Conservation (phyloP, 2,113 vertebrate genomes). For the Solea solea region DNA sequence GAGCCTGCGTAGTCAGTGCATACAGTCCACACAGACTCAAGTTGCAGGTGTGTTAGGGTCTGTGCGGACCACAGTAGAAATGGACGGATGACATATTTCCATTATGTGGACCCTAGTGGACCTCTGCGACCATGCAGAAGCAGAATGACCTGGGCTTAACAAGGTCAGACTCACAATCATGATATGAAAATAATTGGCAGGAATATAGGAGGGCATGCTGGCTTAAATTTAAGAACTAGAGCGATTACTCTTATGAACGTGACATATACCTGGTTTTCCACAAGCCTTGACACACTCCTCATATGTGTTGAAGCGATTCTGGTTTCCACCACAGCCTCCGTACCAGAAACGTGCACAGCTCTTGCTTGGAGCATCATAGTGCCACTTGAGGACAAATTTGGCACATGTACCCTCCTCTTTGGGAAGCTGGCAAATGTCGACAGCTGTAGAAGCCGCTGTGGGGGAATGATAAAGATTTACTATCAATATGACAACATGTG, state of each 20-base stretch:
- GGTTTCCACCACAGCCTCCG: conserved; percentile 90
- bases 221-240: too few relatives aligned
- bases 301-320: conserved; percentile 89
- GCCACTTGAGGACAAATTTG: conserved; percentile 88
- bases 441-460: conserved; percentile 42
- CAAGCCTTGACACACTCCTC: conserved; percentile 89
- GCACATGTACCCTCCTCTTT: conserved; percentile 88
- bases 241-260: neutral
- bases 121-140: too few relatives aligned
- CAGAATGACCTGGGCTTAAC: too few relatives aligned
- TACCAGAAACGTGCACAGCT: conserved; percentile 95
- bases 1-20: too few relatives aligned
- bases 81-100: too few relatives aligned
- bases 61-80: too few relatives aligned
- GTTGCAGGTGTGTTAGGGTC: too few relatives aligned
- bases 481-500: conserved; percentile 3
- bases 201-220: too few relatives aligned
- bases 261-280: conserved; percentile 79
- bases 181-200: too few relatives aligned
- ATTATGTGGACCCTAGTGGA: too few relatives aligned
- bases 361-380: conserved; percentile 81
- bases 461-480: neutral
- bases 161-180: too few relatives aligned
- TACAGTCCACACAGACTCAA: too few relatives aligned
- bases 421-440: conserved; percentile 84